These are phyloP conservation scores for Patella caerulea DNA, from an alignment of 2,888 invertebrate genomes.

Conservation along the genomic window DNA sequence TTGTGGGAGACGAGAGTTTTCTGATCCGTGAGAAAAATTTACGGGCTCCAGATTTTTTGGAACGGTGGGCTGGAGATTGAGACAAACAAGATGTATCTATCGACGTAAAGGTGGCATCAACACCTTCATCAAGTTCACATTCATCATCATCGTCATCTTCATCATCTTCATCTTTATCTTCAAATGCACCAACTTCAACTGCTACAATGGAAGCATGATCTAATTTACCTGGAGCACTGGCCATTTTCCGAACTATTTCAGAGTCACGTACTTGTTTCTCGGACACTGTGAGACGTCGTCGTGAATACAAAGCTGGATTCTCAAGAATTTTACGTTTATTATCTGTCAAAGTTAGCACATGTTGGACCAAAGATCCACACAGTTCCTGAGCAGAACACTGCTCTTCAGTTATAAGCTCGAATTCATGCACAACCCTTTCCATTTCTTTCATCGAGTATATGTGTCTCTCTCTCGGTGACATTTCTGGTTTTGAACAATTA, in stretches of 20 bases:
- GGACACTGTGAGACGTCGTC: slow-evolving; percentile 61
- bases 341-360: slow-evolving; percentile 78
- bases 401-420: slow-evolving; percentile 69
- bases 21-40: slow-evolving; percentile 60
- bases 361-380: slow-evolving; percentile 69
- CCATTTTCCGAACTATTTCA: slow-evolving; percentile 80
- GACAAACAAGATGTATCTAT: slow-evolving; percentile 10
- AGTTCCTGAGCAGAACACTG: slow-evolving; percentile 68
- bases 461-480: slow-evolving; percentile 76
- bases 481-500: slow-evolving; percentile 62
- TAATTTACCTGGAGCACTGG: slow-evolving; percentile 87
- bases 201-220: slow-evolving; percentile 91
- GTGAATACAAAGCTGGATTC: slow-evolving; percentile 74
- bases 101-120: not conserved
- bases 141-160: slow-evolving; percentile 3
- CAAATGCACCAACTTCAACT: slow-evolving; percentile 77
- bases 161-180: slow-evolving; percentile 55
- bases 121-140: slow-evolving; percentile 17
- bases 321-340: slow-evolving; percentile 87
- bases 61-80: slow-evolving; percentile 20
- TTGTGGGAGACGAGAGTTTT: slow-evolving; percentile 44
- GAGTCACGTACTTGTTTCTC: slow-evolving; percentile 66
- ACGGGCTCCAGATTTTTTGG: slow-evolving; percentile 56
- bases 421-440: slow-evolving; percentile 70
- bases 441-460: slow-evolving; percentile 81